Evolutionary conservation across 2,113 vertebrate species (phyloP).

Genomic region (Pagrus major): DNA sequence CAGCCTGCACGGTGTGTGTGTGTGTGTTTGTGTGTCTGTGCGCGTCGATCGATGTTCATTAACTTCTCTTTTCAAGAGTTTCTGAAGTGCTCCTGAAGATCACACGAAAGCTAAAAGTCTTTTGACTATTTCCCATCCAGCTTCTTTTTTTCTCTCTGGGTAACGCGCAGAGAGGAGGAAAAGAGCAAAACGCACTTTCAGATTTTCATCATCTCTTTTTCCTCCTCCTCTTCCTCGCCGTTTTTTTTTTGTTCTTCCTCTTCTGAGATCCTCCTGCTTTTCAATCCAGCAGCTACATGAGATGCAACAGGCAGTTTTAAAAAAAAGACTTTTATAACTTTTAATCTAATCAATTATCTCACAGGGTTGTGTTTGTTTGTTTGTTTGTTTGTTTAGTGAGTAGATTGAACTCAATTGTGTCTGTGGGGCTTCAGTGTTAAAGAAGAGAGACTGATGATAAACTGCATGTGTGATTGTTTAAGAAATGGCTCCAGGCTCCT

Average conservation of each 20-base stretch:
- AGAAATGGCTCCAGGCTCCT: slow-evolving; percentile 53
- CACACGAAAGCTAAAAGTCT: slow-evolving; percentile 78
- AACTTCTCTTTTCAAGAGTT: slow-evolving; percentile 81
- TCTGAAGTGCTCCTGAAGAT: slow-evolving; percentile 72
- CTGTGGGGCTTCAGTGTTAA: slow-evolving; percentile 15
- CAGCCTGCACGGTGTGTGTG: slow-evolving; percentile 34
- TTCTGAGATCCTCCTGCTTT: slow-evolving; percentile 13
- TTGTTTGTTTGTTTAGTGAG: slow-evolving; percentile 37
- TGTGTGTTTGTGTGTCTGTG: slow-evolving; percentile 30
- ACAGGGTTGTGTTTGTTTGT: slow-evolving; percentile 24
- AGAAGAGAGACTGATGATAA: slow-evolving; percentile 1
- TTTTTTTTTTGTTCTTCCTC: no score
- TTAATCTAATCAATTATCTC: slow-evolving; percentile 20
- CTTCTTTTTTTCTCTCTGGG: slow-evolving; percentile 25
- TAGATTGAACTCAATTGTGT: slow-evolving; percentile 24
- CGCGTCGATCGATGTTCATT: slow-evolving; percentile 79
- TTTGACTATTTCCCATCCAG: slow-evolving; percentile 63
- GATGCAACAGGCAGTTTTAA: slow-evolving; percentile 48
- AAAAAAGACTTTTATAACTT: background rate
- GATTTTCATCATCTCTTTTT: slow-evolving; percentile 57
- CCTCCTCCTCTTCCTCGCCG: slow-evolving; percentile 24
- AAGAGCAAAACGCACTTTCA: slow-evolving; percentile 52
- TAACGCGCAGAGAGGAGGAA: slow-evolving; percentile 47
- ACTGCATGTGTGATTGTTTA: slow-evolving; percentile 27
- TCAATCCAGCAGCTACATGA: slow-evolving; percentile 9